Conservation (phyloP, 2,113 vertebrate species). For the Todiramphus saurophagus region DNA sequence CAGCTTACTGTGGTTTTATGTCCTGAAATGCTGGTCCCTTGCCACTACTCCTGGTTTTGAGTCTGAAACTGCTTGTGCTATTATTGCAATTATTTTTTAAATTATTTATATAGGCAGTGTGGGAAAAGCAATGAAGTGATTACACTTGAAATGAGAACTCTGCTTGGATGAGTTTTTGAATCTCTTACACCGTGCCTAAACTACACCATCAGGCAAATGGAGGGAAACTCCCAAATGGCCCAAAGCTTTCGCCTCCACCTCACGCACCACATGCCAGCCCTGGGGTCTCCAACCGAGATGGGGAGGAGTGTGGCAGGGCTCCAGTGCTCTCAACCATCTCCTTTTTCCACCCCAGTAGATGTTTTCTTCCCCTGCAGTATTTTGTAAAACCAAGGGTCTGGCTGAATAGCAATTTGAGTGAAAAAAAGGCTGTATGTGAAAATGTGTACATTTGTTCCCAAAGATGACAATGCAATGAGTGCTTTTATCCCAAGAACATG, state of each 20-base stretch:
- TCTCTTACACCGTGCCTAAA: background rate
- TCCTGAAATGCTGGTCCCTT: slow-evolving; percentile 22
- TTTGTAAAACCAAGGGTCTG: background rate
- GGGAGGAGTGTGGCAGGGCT: background rate
- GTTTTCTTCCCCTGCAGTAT: background rate
- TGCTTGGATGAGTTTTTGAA: background rate
- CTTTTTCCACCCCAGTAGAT: background rate
- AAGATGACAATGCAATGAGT: background rate
- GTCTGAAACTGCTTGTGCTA: slow-evolving; percentile 3
- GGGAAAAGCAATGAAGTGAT: slow-evolving; percentile 26
- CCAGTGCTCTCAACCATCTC: background rate
- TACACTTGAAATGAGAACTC: background rate
- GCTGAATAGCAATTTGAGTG: background rate
- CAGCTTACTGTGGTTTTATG: slow-evolving; percentile 5
- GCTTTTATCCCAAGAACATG: background rate
- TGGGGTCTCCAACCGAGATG: background rate
- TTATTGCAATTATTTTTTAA: background rate
- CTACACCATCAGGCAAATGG: background rate
- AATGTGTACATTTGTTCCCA: background rate
- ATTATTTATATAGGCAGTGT: slow-evolving; percentile 37
- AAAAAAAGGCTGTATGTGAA: background rate
- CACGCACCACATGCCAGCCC: background rate
- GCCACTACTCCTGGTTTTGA: slow-evolving; percentile 1
- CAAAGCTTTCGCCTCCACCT: background rate
- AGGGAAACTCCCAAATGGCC: background rate